Evolutionary conservation across 1,140 invertebrate genomes (phyloP).

Genomic region (Lysiphlebus fabarum): DNA sequence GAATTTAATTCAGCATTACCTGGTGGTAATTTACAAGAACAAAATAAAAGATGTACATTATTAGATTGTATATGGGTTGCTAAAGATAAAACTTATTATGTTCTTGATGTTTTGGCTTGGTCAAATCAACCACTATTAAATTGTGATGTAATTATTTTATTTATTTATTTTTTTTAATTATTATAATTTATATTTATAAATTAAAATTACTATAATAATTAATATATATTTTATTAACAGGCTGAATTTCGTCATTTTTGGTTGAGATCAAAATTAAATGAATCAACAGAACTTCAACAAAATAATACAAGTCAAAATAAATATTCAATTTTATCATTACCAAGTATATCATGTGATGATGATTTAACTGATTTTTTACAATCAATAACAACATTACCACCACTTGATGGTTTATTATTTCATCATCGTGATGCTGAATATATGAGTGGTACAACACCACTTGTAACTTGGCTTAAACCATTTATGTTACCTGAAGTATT

Average conservation of each 20-base stretch:
- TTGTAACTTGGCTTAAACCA: constrained; percentile 85
- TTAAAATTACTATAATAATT: constrained; percentile 19
- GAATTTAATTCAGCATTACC: constrained; percentile 69
- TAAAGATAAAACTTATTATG: constrained; percentile 64
- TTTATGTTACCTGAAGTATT: constrained; percentile 84
- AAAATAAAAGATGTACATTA: constrained; percentile 57
- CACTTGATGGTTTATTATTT: constrained; percentile 76
- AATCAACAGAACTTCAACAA: constrained; percentile 54
- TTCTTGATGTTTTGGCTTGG: constrained; percentile 82
- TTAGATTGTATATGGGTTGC: constrained; percentile 79
- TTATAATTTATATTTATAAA: constrained; percentile 14
- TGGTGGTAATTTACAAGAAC: constrained; percentile 61
- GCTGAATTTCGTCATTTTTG: constrained; percentile 75
- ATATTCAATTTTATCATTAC: constrained; percentile 55
- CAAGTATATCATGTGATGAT: constrained; percentile 49
- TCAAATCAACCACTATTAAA: constrained; percentile 71
- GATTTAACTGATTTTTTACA: constrained; percentile 40
- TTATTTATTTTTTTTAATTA: constrained; percentile 18
- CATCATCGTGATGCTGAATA: constrained; percentile 80
- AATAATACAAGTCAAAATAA: constrained; percentile 50
- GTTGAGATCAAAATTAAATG: constrained; percentile 66
- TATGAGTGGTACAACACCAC: constrained; percentile 71
- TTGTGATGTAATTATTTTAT: constrained; percentile 66
- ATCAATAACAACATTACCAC: constrained; percentile 41
- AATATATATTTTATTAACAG: constrained; percentile 52